Base-by-base conservation (phyloP, 2,888 invertebrate genomes). In the Hydroisotoma schaefferi region DNA sequence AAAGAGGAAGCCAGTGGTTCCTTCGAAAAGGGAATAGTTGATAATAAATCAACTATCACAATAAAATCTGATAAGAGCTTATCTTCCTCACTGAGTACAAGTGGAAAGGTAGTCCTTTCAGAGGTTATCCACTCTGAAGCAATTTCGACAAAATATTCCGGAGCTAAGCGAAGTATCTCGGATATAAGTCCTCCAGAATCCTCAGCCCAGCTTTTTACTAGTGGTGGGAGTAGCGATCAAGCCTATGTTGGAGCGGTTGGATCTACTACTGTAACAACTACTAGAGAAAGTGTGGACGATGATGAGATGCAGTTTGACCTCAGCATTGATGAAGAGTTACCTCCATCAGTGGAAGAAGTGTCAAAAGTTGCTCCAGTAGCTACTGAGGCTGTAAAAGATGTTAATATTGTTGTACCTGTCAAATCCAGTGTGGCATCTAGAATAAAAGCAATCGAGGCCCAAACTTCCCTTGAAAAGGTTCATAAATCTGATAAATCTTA, bases 281-380 rank as follows among this genome's bases (percentile, higher is more conserved):
- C 6, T 3, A 57, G 54, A 5, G 60, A 56, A n/a, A 59, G 62
- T 3, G 59, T 55, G 23, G 70, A 70, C 10, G 68, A 68, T 27
- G 70, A 71, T 8, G 68, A 68, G 38, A 71, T 71, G 70, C 67
- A 66, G 43, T 71, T 71, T 55, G 70, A 71, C 46, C 60, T 71
- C 49, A 71, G 70, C 55, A 69, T 71, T 55, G 70, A 71, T 27
- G 70, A 71, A 5, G 70, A 71, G 28, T 49, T 59, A 28, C 54
- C 63, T 29, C 38, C 52, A 38, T 22, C 38, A 61, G 47, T 22
- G 27, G 38, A 44, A 18, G 55, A 57, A 38, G 55, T 57, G 15
- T 26, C 44, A 18, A 29, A 51, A 46, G 33, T 23, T 18, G 22
- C 29, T 5, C 12, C 40, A n/a, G 54, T 40, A 6, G 57, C 47